phyloP scores from a whole-genome alignment of 2,797 vertebrate species.

The Galago senegalensis region DNA sequence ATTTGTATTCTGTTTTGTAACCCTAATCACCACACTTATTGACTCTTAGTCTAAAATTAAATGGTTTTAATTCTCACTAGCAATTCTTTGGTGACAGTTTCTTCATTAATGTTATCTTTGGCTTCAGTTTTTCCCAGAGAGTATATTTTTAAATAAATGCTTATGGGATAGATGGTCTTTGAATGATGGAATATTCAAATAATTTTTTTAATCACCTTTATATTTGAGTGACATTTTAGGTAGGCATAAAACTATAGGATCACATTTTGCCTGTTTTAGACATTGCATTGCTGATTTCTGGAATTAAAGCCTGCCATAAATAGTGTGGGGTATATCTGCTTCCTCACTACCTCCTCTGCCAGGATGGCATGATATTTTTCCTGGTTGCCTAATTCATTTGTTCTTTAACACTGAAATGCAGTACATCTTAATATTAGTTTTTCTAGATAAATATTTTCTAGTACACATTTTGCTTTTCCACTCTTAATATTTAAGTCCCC shows the following conservation, averaged over 20 bases:
- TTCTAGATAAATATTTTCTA: neutral
- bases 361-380: neutral
- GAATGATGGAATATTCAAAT: neutral
- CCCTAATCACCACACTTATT: neutral
- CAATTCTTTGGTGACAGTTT: neutral
- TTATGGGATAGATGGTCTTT: neutral
- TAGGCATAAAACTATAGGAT: neutral
- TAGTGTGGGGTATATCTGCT: neutral
- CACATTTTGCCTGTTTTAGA: neutral
- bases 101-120: neutral
- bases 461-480: neutral
- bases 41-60: neutral
- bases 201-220: neutral
- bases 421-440: neutral
- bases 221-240: neutral
- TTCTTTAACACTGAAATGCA: neutral
- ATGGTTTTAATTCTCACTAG: neutral
- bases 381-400: neutral
- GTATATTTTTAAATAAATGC: neutral
- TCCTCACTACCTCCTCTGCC: neutral
- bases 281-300: neutral
- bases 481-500: neutral
- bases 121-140: neutral
- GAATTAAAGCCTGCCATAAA: neutral
- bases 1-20: neutral